A percentile compares a stretch with the other conserved stretches of the same genome.
These are phyloP conservation scores for Orientallactaga sibirica DNA, from an alignment of 2,797 vertebrate genomes.

Conservation along the genomic window DNA sequence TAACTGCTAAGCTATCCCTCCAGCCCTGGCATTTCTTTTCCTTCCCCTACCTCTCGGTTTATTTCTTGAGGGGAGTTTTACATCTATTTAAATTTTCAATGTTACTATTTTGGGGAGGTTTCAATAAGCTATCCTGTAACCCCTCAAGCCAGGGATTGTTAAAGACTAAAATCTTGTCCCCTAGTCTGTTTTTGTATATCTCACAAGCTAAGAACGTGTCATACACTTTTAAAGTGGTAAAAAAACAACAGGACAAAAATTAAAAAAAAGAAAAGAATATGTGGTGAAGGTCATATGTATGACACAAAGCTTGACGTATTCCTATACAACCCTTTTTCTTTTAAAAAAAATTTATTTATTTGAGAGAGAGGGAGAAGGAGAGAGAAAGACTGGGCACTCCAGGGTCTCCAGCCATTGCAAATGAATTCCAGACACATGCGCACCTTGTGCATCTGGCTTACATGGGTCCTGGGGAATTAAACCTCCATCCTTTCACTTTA, in stretches of 20 bases:
- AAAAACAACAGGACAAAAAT: background rate
- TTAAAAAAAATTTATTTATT: background rate
- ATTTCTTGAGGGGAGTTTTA: no score
- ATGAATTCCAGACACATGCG: no score
- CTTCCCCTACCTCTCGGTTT: no score
- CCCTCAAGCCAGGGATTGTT: background rate
- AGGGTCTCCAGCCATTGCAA: no score
- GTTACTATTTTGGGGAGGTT: slow-evolving; percentile 32
- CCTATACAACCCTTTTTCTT: background rate
- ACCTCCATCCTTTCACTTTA: no score
- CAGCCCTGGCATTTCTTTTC: no score
- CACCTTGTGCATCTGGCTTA: no score
- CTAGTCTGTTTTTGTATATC: background rate
- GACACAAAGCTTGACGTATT: background rate
- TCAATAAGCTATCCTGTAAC: background rate
- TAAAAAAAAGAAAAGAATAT: background rate
- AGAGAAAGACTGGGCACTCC: no score
- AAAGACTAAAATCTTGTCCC: background rate
- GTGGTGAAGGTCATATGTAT: background rate
- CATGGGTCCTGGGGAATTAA: no score
- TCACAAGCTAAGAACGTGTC: slow-evolving; percentile 11
- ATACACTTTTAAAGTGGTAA: background rate
- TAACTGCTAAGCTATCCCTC: no score
- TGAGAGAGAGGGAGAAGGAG: no score
- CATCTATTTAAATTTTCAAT: no score